Percentiles rank a stretch among this genome's conserved stretches.
phyloP scores from a whole-genome alignment of 1,140 invertebrate genomes.

The Temnothorax nylanderi region DNA sequence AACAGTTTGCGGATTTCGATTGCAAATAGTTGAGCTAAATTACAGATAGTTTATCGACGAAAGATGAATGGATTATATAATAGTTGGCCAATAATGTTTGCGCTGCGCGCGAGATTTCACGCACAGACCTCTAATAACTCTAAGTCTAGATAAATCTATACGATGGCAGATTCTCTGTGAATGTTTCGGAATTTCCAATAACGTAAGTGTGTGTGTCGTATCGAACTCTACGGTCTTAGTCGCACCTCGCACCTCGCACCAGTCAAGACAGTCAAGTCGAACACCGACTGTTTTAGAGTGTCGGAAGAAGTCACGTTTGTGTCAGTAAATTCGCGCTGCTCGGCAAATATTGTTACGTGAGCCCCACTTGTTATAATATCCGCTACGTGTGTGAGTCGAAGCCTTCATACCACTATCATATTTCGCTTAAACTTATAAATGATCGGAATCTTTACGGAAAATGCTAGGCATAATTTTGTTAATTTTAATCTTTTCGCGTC shows the following conservation, averaged over 20 bases:
- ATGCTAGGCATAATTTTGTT: background rate
- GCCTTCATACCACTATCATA: background rate
- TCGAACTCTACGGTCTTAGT: background rate
- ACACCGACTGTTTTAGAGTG: background rate
- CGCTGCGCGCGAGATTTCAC: background rate
- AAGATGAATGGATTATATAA: background rate
- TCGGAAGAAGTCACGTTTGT: constrained; percentile 29
- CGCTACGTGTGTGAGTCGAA: constrained; percentile 8
- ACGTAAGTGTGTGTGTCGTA: background rate
- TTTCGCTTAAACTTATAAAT: constrained; percentile 11
- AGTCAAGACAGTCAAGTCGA: background rate
- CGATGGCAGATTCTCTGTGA: background rate
- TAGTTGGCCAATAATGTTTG: background rate
- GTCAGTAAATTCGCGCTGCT: constrained; percentile 38
- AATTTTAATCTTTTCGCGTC: background rate
- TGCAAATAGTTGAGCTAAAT: background rate
- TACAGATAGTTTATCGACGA: background rate
- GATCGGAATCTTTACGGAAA: background rate
- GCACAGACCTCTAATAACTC: no score
- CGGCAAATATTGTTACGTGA: constrained; percentile 47
- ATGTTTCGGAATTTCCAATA: constrained; percentile 11
- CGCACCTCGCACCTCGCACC: no score
- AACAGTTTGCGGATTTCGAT: constrained; percentile 1
- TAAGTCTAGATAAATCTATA: background rate
- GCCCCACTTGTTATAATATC: constrained; percentile 52